phyloP scores from a whole-genome alignment of 92 coral and sea anemone species.

The Porites evermanni region DNA sequence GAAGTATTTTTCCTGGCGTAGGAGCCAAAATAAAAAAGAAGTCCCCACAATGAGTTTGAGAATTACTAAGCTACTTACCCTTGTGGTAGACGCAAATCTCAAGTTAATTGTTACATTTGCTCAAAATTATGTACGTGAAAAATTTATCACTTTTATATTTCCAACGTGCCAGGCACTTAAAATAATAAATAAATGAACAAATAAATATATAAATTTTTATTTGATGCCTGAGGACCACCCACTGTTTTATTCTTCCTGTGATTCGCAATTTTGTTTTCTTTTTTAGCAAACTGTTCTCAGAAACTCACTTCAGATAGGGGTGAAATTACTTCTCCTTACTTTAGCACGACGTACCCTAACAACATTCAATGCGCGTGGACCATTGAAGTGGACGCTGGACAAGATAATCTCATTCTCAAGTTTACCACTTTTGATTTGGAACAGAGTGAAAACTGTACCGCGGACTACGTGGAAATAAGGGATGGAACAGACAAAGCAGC shows the following conservation, averaged over 20 bases:
- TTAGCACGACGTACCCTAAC: constrained; percentile 20
- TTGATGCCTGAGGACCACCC: not conserved
- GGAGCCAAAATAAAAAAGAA: too few species aligned
- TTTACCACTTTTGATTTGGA: constrained; percentile 39
- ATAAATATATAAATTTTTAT: too few species aligned
- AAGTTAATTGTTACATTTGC: too few species aligned
- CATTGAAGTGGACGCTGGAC: constrained; percentile 11
- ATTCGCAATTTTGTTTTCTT: not conserved
- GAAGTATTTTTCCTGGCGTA: too few species aligned
- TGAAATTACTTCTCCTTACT: constrained; percentile 10
- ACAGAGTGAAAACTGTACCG: constrained; percentile 13
- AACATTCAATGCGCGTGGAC: constrained; percentile 20
- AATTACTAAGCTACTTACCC: too few species aligned
- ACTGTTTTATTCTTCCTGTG: not conserved
- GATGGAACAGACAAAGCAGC: constrained; percentile 4
- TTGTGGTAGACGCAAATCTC: too few species aligned
- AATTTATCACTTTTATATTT: too few species aligned
- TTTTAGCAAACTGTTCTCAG: constrained; percentile 9
- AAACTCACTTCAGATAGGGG: not conserved
- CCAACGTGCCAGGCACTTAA: too few species aligned
- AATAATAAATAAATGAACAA: too few species aligned
- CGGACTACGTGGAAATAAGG: constrained; percentile 25
- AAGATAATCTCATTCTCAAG: constrained; percentile 1
- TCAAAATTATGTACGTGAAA: too few species aligned
- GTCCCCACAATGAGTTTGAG: too few species aligned